A percentile compares a stretch with the other conserved stretches of the same genome.
Conservation (phyloP, 2,888 invertebrate species). For the Agelastica alni region DNA sequence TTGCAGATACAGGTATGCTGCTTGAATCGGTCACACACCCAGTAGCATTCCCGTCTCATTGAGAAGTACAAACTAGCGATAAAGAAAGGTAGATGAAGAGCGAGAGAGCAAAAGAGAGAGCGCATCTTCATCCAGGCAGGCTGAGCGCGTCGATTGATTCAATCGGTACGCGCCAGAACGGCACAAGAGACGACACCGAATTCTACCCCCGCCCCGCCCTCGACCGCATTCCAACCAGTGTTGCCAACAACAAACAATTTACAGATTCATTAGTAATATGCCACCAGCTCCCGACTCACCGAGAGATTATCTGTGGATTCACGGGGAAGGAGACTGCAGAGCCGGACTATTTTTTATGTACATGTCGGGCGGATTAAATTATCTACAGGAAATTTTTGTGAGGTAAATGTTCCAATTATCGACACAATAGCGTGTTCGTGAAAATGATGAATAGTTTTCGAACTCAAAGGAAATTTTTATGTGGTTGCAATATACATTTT, state of each 20-base stretch:
- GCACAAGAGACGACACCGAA: conserved; percentile 46
- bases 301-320: conserved; percentile 30
- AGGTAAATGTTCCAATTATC: no score
- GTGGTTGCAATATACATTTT: no score
- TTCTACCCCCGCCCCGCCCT: conserved; percentile 60
- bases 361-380: no score
- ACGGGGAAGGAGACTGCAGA: conserved; percentile 8
- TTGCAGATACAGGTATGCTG: no score
- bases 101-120: conserved; percentile 8
- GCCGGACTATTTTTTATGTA: no score
- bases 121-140: conserved; percentile 43
- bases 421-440: no score
- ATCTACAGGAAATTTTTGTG: no score
- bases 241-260: conserved; percentile 57
- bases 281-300: conserved; percentile 43
- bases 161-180: conserved; percentile 45
- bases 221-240: conserved; percentile 58
- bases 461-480: no score
- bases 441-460: no score
- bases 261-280: conserved; percentile 57
- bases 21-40: no score
- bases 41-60: conserved; percentile 6
- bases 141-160: conserved; percentile 48
- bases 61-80: not conserved
- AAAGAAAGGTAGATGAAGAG: not conserved